Base-by-base conservation (phyloP, 2,797 vertebrate genomes). In the Neosalanx taihuensis region DNA sequence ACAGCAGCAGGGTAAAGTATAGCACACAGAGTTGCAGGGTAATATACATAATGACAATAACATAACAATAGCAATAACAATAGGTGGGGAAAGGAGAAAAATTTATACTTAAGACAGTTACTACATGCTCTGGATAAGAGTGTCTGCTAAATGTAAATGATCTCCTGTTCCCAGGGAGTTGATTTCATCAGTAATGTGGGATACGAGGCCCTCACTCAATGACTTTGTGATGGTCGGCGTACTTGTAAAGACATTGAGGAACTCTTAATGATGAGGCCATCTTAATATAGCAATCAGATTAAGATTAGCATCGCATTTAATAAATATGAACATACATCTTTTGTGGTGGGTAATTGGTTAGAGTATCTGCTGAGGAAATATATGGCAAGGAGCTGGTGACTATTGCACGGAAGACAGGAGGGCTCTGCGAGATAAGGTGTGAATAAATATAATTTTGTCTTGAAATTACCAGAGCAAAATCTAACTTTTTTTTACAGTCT, bases 201-300 rank as follows among this genome's bases (percentile, higher is more conserved):
- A 56, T 98, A 96, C 0, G 97, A 99, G 66, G 81, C 84, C 0
- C 89, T 99, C 0, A 64, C 94, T 31, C 95, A 97, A 80, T 91
- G 94, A 79, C 88, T 97, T 5, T 85, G 88, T 69, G 96, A 99
- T 0, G 97, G 97, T 0, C 94, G 95, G 53, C 94, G 93, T 67
- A 95, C 95, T 79, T 97, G 96, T 89, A 99, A 99, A 84, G 97
- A 99, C 2, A 87, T 96, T 87, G 97, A 99, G 78, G 97, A 99
- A 35, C 91, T 99, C 65, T 88, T 98, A 67, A 95, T 94, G 83
- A 94, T 98, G 92, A 96, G 97, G 97, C 98, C 56, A 29, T 26
- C 9, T 41, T 12, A 41, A 41, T 41, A 10, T 41, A 41, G 10
- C 37, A 41, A 10, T 41, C 37, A 41, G 37, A 12, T 12, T 41